Evolutionary conservation across 2,113 vertebrate genomes (phyloP).

Genomic region (Thomomys bottae): DNA sequence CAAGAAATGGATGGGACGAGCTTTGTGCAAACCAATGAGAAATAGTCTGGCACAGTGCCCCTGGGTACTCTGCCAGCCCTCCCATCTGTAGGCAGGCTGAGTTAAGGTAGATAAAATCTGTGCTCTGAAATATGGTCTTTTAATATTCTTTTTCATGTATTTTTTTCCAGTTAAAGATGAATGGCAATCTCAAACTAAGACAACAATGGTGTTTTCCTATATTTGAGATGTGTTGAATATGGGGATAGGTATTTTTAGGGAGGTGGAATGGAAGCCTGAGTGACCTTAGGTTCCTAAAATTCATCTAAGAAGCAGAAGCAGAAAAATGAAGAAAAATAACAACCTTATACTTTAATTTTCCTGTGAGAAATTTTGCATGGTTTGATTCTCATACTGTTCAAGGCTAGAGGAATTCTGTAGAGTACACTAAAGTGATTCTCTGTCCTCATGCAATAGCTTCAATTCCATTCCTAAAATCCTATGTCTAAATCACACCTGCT

Average conservation of each 20-base stretch:
- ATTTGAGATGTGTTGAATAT: neutral
- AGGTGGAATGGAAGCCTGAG: neutral
- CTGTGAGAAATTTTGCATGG: neutral
- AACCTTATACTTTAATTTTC: neutral
- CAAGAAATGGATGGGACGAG: neutral
- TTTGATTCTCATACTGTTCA: neutral
- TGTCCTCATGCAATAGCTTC: neutral
- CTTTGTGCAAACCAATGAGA: neutral
- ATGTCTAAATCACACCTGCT: neutral
- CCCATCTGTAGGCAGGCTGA: slow-evolving; percentile 10
- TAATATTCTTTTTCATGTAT: neutral
- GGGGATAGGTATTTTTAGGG: neutral
- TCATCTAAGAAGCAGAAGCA: neutral
- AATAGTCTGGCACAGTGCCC: neutral
- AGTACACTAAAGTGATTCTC: neutral
- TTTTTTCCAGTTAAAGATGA: slow-evolving; percentile 16
- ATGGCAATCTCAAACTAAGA: neutral
- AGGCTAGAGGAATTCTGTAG: neutral
- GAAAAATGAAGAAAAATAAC: neutral
- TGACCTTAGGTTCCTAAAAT: neutral
- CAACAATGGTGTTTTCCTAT: neutral
- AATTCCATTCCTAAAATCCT: neutral
- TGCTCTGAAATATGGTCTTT: slow-evolving; percentile 8
- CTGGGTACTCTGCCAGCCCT: neutral
- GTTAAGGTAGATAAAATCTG: neutral